Evolutionary conservation across 2,888 invertebrate species (phyloP).

Genomic region (Torymus tubicola): DNA sequence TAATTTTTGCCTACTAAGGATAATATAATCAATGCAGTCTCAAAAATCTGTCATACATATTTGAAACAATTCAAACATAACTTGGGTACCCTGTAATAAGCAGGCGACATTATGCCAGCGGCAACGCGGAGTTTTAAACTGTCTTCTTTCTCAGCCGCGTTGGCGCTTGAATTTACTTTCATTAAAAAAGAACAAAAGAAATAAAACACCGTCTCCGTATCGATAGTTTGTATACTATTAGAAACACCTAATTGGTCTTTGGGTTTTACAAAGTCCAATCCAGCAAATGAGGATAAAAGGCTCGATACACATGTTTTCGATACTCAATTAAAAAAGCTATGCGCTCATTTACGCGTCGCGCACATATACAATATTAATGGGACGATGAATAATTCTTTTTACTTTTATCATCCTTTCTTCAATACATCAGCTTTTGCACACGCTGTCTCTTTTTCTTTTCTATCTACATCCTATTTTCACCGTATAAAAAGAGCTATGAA

Average conservation of each 20-base stretch:
- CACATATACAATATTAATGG: conserved; percentile 8
- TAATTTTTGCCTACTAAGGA: conserved; percentile 54
- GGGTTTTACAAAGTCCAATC: conserved; percentile 67
- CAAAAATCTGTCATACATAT: conserved; percentile 62
- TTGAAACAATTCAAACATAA: conserved; percentile 70
- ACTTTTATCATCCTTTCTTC: not conserved
- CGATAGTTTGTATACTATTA: conserved; percentile 69
- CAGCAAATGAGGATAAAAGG: conserved; percentile 30
- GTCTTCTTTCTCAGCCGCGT: not conserved
- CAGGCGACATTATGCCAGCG: conserved; percentile 59
- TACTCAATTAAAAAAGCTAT: conserved; percentile 45
- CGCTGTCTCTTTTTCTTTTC: not conserved
- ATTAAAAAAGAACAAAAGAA: conserved; percentile 46
- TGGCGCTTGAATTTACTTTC: conserved; percentile 49
- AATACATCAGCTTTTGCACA: too few relatives aligned
- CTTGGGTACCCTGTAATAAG: conserved; percentile 71
- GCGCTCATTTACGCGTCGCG: conserved; percentile 37
- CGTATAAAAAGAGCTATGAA: conserved; percentile 40
- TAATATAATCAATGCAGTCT: conserved; percentile 57
- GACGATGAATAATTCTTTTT: conserved; percentile 43
- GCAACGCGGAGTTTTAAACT: not conserved
- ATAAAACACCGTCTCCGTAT: conserved; percentile 65
- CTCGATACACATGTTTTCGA: conserved; percentile 24
- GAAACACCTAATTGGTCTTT: conserved; percentile 67
- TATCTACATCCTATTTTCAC: conserved; percentile 30